phyloP scores from a whole-genome alignment of 2,797 vertebrate genomes.

The Parotocinclus haroldoi region DNA sequence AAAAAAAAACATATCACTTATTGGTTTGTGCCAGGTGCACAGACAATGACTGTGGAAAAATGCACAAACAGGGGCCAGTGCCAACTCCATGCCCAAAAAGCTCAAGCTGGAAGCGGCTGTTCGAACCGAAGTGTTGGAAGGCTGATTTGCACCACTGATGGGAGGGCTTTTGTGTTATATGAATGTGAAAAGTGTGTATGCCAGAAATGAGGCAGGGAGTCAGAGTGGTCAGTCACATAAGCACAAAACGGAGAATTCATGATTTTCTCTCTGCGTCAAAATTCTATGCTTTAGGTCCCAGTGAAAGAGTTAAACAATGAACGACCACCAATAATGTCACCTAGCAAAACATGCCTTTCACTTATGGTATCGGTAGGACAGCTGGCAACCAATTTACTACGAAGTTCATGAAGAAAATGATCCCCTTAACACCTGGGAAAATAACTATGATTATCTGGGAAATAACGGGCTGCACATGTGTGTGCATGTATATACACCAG shows the following conservation, averaged over 20 bases:
- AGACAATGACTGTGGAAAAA: slow-evolving; percentile 43
- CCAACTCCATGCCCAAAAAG: slow-evolving; percentile 21
- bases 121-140: slow-evolving; percentile 40
- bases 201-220: slow-evolving; percentile 47
- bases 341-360: no score
- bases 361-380: no score
- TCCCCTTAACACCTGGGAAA: no score
- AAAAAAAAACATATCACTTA: no score
- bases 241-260: not conserved
- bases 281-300: not conserved
- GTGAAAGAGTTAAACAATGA: not conserved
- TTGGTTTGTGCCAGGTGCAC: slow-evolving; percentile 60
- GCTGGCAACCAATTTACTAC: no score
- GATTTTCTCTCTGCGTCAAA: not conserved
- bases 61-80: slow-evolving; percentile 6
- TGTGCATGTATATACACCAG: no score
- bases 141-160: slow-evolving; percentile 41
- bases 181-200: slow-evolving; percentile 54
- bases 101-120: slow-evolving; percentile 33
- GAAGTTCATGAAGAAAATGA: no score
- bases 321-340: not conserved
- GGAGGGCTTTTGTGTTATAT: slow-evolving; percentile 47
- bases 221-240: slow-evolving; percentile 49
- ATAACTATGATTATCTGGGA: no score
- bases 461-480: no score